Evolutionary conservation across 2,888 invertebrate genomes (phyloP).

Genomic region (Eupelmus urozonus): DNA sequence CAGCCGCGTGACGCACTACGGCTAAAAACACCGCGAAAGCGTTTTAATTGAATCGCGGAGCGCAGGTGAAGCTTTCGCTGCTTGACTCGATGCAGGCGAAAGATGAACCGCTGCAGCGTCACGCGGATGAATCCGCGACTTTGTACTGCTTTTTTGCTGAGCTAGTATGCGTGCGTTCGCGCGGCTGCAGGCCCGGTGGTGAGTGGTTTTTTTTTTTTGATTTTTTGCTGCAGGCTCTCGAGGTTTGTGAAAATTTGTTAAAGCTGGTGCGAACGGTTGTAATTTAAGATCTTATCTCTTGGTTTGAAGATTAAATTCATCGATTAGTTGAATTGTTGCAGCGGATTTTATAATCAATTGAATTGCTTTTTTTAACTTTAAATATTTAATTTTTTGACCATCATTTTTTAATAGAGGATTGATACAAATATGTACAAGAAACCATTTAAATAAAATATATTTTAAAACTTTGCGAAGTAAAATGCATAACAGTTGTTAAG

Average conservation of each 20-base stretch:
- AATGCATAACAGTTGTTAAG: no score
- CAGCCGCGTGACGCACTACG: slow-evolving; percentile 4
- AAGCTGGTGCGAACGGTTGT: no score
- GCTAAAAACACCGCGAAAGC: background rate
- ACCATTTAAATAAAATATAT: no score
- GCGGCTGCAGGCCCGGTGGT: background rate
- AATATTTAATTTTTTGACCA: no score
- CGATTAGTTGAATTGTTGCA: no score
- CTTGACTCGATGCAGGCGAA: background rate
- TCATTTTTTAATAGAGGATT: no score
- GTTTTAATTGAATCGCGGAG: slow-evolving; percentile 27
- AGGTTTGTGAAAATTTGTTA: background rate
- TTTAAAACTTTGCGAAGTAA: no score
- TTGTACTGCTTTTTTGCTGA: background rate
- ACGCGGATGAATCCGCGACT: background rate
- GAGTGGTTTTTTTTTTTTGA: background rate
- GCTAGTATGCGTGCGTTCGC: background rate
- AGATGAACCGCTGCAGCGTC: slow-evolving; percentile 21
- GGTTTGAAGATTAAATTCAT: no score
- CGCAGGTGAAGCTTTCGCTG: slow-evolving; percentile 3
- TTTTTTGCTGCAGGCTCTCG: background rate
- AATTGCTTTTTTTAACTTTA: no score
- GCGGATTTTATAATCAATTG: no score
- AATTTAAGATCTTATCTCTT: no score
- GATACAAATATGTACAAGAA: no score